phyloP scores from a whole-genome alignment of 35 echinoderm and acorn worm species.

The Strongylocentrotus purpuratus region DNA sequence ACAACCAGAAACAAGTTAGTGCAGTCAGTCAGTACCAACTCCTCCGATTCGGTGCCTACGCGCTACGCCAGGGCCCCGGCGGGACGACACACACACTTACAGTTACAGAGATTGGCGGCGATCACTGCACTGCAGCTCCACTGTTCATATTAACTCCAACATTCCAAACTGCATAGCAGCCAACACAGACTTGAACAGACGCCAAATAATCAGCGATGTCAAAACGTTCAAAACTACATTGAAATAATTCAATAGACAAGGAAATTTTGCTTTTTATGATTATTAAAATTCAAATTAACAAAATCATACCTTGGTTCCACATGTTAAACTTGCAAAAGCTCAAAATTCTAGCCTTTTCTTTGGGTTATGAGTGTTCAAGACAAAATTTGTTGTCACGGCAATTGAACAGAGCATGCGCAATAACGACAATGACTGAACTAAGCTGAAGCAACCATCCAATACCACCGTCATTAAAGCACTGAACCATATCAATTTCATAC shows the following conservation, averaged over 20 bases:
- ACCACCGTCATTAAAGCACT: too few relatives aligned
- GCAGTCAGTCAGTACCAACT: too few relatives aligned
- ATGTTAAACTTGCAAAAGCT: not conserved
- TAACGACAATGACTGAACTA: not conserved
- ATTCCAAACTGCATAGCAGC: not conserved
- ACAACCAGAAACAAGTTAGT: too few relatives aligned
- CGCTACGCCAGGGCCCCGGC: too few relatives aligned
- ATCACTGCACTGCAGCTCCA: not conserved
- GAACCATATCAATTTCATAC: too few relatives aligned
- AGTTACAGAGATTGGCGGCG: not conserved
- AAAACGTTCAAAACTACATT: not conserved
- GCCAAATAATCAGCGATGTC: not conserved
- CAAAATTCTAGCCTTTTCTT: not conserved
- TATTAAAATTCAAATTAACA: not conserved
- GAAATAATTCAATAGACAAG: not conserved
- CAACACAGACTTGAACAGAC: not conserved
- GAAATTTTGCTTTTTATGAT: not conserved
- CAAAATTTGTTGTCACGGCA: constrained; percentile 51
- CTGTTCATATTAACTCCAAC: not conserved
- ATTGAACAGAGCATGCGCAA: constrained; percentile 50
- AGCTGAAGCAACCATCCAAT: too few relatives aligned
- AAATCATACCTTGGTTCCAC: not conserved
- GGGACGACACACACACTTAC: too few relatives aligned
- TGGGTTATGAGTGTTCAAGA: not conserved
- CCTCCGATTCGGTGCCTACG: too few relatives aligned